phyloP scores from a whole-genome alignment of 2,113 vertebrate species.

The Toxostoma redivivum region DNA sequence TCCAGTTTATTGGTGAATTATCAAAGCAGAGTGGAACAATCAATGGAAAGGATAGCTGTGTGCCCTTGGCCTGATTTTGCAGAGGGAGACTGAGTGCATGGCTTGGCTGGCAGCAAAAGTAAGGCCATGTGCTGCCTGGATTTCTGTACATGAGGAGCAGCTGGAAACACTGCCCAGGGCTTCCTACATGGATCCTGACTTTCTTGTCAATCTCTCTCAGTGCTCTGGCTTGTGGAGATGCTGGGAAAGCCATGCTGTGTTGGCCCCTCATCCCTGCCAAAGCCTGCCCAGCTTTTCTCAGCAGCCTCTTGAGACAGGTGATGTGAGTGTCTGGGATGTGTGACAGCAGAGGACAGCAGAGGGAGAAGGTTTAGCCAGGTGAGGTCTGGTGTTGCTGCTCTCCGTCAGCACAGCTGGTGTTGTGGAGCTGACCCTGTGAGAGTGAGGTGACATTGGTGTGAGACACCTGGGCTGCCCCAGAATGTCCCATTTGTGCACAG shows the following conservation, averaged over 20 bases:
- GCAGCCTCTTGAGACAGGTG: neutral
- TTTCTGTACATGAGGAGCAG: neutral
- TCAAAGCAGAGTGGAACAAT: neutral
- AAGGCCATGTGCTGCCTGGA: neutral
- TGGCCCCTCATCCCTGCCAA: neutral
- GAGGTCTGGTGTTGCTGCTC: neutral
- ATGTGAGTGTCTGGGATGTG: neutral
- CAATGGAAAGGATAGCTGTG: neutral
- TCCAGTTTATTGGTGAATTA: neutral
- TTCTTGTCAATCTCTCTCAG: neutral
- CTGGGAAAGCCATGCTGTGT: neutral
- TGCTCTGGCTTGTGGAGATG: neutral
- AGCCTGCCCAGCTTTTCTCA: neutral
- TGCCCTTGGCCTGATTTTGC: conserved; percentile 40
- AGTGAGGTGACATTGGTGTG: neutral
- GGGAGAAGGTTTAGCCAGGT: neutral
- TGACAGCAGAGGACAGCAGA: neutral
- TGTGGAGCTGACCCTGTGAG: neutral
- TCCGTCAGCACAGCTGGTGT: neutral
- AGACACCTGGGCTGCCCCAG: neutral
- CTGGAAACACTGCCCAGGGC: neutral
- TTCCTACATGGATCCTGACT: neutral
- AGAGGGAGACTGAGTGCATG: neutral
- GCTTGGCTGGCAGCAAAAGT: neutral
- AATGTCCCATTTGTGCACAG: accelerated